These are phyloP conservation scores for Lasioglossum baleicum DNA, from an alignment of 1,140 invertebrate genomes.

Conservation along the genomic window DNA sequence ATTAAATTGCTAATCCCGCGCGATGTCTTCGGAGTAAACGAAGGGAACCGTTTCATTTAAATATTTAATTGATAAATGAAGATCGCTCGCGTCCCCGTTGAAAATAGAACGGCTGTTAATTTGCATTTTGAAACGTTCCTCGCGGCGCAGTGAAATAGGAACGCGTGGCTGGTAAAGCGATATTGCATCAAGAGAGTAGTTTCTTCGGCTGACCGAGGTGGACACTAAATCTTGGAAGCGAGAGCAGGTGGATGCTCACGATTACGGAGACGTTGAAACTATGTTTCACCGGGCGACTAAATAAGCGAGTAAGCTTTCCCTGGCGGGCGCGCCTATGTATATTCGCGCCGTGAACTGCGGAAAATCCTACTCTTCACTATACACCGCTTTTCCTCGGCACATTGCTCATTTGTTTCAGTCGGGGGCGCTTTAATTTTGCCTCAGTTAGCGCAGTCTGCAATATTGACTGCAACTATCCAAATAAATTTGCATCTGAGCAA, in stretches of 20 bases:
- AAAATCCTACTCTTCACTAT: not conserved
- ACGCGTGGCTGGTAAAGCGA: constrained; percentile 34
- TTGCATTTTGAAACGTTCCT: constrained; percentile 16
- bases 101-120: not conserved
- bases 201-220: constrained; percentile 55
- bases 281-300: constrained; percentile 56
- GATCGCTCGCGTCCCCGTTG: no score
- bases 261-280: constrained; percentile 53
- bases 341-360: not conserved
- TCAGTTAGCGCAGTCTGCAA: no score
- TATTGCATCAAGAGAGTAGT: constrained; percentile 50
- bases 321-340: constrained; percentile 13
- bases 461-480: no score
- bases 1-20: no score
- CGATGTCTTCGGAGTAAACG: no score
- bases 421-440: not conserved
- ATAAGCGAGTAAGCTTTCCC: constrained; percentile 50
- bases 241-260: constrained; percentile 53
- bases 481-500: no score
- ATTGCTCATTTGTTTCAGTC: not conserved
- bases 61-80: not conserved
- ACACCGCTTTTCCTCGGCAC: not conserved
- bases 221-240: constrained; percentile 54
- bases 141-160: constrained; percentile 19
- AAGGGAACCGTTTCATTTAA: no score